Percentiles rank a stretch among this genome's conserved stretches.
These are phyloP conservation scores for Coenonympha glycerion DNA, from an alignment of 2,888 invertebrate genomes.

Conservation along the genomic window DNA sequence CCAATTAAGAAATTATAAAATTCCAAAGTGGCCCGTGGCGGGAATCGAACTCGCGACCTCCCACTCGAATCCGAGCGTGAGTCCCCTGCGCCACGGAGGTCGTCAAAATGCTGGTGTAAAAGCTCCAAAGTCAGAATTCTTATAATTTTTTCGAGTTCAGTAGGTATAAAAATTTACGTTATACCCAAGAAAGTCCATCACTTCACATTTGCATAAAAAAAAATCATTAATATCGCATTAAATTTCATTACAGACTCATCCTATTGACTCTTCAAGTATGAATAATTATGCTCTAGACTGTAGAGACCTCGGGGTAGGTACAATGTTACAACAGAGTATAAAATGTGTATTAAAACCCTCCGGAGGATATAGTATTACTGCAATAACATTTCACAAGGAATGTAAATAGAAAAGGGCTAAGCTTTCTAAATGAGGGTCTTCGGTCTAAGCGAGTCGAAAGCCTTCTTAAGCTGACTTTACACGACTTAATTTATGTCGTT, in stretches of 20 bases:
- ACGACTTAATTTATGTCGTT: not conserved
- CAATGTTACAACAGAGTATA: not conserved
- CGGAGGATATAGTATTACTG: constrained; percentile 13
- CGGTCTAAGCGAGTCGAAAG: constrained; percentile 22
- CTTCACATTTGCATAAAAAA: no score
- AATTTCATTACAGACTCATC: not conserved
- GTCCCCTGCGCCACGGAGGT: no score
- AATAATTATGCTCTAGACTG: not conserved
- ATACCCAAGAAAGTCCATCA: no score
- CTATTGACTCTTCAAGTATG: not conserved
- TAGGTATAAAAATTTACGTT: no score
- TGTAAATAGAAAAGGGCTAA: constrained; percentile 24
- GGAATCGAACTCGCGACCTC: no score
- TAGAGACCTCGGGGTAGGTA: not conserved
- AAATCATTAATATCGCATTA: no score
- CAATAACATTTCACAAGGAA: constrained; percentile 15
- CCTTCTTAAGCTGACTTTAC: constrained; percentile 21
- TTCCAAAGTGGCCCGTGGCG: no score
- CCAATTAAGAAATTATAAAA: no score
- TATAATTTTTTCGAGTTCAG: no score
- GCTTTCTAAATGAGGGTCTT: constrained; percentile 27
- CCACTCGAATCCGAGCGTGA: no score
- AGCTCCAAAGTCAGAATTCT: no score
- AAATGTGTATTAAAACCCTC: constrained; percentile 12
- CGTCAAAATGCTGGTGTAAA: no score